Conservation (phyloP, 2,888 invertebrate genomes). For the Xestia c-nigrum region DNA sequence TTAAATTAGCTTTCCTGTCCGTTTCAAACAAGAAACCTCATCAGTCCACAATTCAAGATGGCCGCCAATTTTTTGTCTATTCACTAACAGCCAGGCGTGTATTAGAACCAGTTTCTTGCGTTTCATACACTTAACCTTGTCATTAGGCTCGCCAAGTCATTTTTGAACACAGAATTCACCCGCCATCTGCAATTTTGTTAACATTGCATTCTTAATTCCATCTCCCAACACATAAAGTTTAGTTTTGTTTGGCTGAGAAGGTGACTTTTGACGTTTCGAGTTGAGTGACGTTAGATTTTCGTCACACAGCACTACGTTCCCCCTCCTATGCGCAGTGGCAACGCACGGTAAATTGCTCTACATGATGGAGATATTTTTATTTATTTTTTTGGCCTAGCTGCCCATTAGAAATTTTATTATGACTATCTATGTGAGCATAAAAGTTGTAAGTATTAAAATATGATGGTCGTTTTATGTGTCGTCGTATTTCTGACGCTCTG, state of each 20-base stretch:
- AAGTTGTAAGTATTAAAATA: slow-evolving; percentile 23
- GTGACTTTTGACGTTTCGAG: slow-evolving; percentile 61
- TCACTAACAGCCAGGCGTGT: slow-evolving; percentile 80
- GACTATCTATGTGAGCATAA: slow-evolving; percentile 30
- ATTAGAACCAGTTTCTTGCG: slow-evolving; percentile 83
- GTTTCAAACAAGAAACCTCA: slow-evolving; percentile 77
- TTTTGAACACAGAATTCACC: slow-evolving; percentile 76
- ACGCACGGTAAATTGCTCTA: slow-evolving; percentile 71
- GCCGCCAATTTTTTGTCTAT: slow-evolving; percentile 83
- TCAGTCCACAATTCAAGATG: slow-evolving; percentile 79
- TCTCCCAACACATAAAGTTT: slow-evolving; percentile 47
- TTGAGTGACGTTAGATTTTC: slow-evolving; percentile 71
- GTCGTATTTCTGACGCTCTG: slow-evolving; percentile 13
- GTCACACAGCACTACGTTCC: slow-evolving; percentile 76
- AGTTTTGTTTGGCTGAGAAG: slow-evolving; percentile 39
- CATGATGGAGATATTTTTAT: slow-evolving; percentile 56
- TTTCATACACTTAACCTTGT: slow-evolving; percentile 85
- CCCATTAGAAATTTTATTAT: slow-evolving; percentile 63
- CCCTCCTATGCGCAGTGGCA: slow-evolving; percentile 71
- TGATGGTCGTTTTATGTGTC: slow-evolving; percentile 33
- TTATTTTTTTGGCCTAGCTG: slow-evolving; percentile 56
- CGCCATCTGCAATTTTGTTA: slow-evolving; percentile 50
- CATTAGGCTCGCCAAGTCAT: slow-evolving; percentile 84
- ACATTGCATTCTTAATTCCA: slow-evolving; percentile 61
- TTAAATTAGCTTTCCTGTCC: slow-evolving; percentile 61